phyloP scores from a whole-genome alignment of 2,888 invertebrate species.

The Sinotaia quadrata region DNA sequence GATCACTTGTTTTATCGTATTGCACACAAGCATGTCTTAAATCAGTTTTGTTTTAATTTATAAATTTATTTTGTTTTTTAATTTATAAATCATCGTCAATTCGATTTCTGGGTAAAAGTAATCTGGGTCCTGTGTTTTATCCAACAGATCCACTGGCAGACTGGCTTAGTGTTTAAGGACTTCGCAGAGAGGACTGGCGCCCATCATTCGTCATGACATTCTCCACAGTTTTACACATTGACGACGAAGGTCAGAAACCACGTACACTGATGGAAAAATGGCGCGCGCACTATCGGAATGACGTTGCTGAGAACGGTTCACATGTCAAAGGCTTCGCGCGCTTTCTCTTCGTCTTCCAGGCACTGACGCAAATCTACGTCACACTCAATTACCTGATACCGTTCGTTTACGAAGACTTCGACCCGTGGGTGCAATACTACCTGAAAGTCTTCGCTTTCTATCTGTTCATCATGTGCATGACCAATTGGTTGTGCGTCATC shows the following conservation, averaged over 20 bases:
- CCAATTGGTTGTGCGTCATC: conserved; percentile 52
- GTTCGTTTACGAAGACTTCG: conserved; percentile 44
- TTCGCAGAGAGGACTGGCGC: too few relatives aligned
- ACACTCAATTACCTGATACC: conserved; percentile 48
- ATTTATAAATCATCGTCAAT: too few relatives aligned
- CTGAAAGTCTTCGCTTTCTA: conserved; percentile 49
- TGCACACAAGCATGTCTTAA: too few relatives aligned
- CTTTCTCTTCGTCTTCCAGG: conserved; percentile 47
- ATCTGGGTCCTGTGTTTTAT: too few relatives aligned
- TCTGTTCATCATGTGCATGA: conserved; percentile 45
- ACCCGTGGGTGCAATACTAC: conserved; percentile 51
- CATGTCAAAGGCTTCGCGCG: conserved; percentile 14
- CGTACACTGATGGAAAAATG: neutral
- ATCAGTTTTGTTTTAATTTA: too few relatives aligned
- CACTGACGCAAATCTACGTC: conserved; percentile 50
- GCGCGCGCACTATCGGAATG: neutral
- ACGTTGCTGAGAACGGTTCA: neutral
- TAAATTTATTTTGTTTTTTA: too few relatives aligned
- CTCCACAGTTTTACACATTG: neutral
- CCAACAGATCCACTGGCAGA: too few relatives aligned
- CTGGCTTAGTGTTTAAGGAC: too few relatives aligned
- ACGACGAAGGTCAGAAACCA: neutral
- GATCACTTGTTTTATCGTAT: too few relatives aligned
- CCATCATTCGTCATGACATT: too few relatives aligned
- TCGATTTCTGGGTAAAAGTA: too few relatives aligned